Percentiles rank a stretch among this genome's conserved stretches.
These are phyloP conservation scores for Florisuga fusca DNA, from an alignment of 2,797 vertebrate species.

Conservation along the genomic window DNA sequence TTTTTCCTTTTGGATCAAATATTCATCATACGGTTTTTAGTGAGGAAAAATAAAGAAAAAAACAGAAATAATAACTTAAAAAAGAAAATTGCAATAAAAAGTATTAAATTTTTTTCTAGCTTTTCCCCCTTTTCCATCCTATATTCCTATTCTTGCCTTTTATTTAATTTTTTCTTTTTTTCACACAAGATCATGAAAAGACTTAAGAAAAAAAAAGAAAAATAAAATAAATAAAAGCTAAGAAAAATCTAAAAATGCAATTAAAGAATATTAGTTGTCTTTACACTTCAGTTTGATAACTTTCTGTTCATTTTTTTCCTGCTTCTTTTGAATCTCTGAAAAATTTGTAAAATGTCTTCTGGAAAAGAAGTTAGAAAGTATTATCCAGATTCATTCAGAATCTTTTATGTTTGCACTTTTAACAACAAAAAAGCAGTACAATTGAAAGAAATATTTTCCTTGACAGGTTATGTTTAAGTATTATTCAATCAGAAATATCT, in stretches of 20 bases:
- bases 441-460: neutral
- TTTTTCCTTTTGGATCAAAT: no score
- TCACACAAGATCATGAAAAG: neutral
- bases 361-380: neutral
- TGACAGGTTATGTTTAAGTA: neutral
- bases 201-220: neutral
- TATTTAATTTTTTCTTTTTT: neutral
- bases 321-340: neutral
- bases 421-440: neutral
- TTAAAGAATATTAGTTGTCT: neutral
- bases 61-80: neutral
- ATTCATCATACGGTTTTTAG: neutral
- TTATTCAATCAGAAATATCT: neutral
- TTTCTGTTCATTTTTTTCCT: neutral
- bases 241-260: neutral
- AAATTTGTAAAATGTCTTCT: neutral
- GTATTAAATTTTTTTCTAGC: neutral
- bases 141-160: neutral
- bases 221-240: no score
- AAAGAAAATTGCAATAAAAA: neutral
- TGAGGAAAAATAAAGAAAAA: neutral
- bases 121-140: rapidly evolving
- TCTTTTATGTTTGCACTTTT: neutral
- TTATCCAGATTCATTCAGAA: neutral
- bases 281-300: neutral